Evolutionary conservation across 1,140 invertebrate genomes (phyloP).

Genomic region (Camponotus pennsylvanicus): DNA sequence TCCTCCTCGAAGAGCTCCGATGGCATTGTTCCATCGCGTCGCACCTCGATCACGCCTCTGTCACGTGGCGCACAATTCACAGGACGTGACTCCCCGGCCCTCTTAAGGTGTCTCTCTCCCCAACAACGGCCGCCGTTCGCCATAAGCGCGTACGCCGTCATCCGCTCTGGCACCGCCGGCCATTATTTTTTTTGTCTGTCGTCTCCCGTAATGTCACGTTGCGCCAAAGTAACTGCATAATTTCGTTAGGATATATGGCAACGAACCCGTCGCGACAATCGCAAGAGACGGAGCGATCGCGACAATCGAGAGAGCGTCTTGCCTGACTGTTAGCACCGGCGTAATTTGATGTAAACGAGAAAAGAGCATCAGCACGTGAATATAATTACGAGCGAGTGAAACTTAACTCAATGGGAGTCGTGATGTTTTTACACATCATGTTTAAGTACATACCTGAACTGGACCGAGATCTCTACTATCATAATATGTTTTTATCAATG

Average conservation of each 20-base stretch:
- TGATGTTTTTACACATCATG: not conserved
- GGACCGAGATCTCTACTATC: not conserved
- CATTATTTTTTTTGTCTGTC: conserved; percentile 25
- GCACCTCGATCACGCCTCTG: conserved; percentile 86
- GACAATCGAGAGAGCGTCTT: not conserved
- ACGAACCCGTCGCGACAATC: conserved; percentile 38
- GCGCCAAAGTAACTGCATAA: conserved; percentile 57
- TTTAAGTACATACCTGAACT: not conserved
- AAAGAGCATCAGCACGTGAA: not conserved
- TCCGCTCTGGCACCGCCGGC: not conserved
- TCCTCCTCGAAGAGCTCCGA: conserved; percentile 85
- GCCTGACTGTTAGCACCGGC: not conserved
- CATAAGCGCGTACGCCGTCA: conserved; percentile 37
- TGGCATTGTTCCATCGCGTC: conserved; percentile 86
- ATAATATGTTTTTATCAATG: not conserved
- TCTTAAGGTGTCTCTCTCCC: conserved; percentile 70
- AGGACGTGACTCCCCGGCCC: conserved; percentile 82
- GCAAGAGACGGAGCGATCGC: not conserved
- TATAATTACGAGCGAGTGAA: conserved; percentile 32
- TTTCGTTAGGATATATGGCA: conserved; percentile 41
- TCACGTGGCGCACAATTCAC: conserved; percentile 86
- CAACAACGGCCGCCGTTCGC: conserved; percentile 52
- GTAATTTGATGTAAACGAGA: conserved; percentile 61
- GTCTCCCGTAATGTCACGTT: conserved; percentile 57
- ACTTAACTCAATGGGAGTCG: not conserved